Evolutionary conservation across 2,888 invertebrate genomes (phyloP).

Genomic region (Tetranychus piercei): DNA sequence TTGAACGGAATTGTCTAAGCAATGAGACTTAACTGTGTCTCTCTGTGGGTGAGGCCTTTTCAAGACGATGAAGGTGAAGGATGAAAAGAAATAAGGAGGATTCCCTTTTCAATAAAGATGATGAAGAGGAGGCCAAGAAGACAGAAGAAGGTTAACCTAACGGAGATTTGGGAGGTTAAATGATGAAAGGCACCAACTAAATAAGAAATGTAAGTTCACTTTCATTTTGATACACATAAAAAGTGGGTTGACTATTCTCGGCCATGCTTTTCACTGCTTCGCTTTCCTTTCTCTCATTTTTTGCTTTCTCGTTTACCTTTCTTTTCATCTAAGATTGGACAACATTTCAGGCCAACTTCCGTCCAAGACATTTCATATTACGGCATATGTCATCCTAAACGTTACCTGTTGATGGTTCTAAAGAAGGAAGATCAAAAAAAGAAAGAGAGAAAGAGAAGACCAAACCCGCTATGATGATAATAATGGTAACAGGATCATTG

Average conservation of each 20-base stretch:
- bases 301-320: neutral
- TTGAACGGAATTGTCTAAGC: neutral
- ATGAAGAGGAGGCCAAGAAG: neutral
- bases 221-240: neutral
- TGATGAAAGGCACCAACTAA: neutral
- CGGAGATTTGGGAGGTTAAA: neutral
- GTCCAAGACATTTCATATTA: neutral
- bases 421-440: neutral
- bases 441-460: slow-evolving; percentile 11
- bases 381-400: neutral
- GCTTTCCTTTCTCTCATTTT: slow-evolving; percentile 6
- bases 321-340: neutral
- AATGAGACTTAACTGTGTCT: neutral
- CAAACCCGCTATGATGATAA: slow-evolving; percentile 7
- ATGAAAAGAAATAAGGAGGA: neutral
- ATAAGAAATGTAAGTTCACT: neutral
- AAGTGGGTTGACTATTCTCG: slow-evolving; percentile 3
- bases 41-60: neutral
- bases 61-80: neutral
- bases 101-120: neutral
- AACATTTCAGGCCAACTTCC: neutral
- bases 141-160: neutral
- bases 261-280: neutral
- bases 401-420: neutral
- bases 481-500: slow-evolving; percentile 10